phyloP scores from a whole-genome alignment of 2,113 vertebrate species.

The Varanus komodoensis region DNA sequence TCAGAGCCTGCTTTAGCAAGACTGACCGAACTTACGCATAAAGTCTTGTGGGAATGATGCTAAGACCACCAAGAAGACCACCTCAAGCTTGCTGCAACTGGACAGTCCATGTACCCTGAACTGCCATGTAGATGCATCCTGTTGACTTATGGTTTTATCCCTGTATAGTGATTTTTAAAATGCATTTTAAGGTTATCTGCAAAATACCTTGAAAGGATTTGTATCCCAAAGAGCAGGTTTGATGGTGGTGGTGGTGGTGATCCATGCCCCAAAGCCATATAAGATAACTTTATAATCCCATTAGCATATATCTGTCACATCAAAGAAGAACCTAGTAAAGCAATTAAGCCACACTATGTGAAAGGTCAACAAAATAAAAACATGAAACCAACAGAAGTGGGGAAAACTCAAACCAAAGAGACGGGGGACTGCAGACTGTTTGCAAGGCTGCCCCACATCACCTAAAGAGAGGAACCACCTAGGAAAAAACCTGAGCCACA shows the following conservation, averaged over 20 bases:
- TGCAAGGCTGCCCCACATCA: neutral
- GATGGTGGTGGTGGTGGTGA: neutral
- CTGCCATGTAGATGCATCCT: neutral
- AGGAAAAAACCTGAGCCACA: neutral
- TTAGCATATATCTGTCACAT: neutral
- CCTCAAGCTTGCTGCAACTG: neutral
- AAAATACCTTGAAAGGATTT: neutral
- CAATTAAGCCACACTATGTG: neutral
- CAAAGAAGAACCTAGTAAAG: neutral
- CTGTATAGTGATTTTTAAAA: neutral
- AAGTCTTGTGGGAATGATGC: neutral
- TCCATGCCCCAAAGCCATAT: neutral
- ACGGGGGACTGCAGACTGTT: neutral
- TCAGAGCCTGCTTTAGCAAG: neutral
- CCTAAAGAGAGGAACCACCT: neutral
- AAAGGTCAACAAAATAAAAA: neutral
- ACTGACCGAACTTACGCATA: neutral
- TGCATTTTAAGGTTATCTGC: neutral
- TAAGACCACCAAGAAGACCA: neutral
- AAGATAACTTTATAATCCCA: neutral
- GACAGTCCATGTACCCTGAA: too few relatives aligned
- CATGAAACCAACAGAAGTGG: neutral
- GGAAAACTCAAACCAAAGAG: too few relatives aligned
- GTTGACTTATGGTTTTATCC: neutral
- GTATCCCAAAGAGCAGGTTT: neutral